A percentile compares a stretch with the other conserved stretches of the same genome.
Conservation (phyloP, 2,113 vertebrate species). For the Columba janthina region DNA sequence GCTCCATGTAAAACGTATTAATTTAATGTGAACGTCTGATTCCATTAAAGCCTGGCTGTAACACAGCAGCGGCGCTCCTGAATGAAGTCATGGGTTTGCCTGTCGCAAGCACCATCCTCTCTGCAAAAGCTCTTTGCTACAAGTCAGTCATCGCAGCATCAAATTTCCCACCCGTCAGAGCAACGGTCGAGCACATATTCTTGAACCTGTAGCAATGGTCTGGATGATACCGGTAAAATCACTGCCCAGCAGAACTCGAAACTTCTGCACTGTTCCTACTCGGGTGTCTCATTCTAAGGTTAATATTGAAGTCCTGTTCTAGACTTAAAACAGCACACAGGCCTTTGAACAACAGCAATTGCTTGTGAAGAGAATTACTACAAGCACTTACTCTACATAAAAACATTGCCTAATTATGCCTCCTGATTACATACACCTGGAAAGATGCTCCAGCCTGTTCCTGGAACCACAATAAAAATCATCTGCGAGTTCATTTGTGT, state of each 20-base stretch:
- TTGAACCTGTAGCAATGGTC: not conserved
- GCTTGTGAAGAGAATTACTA: not conserved
- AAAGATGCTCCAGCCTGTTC: constrained; percentile 38
- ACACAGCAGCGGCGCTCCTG: not conserved
- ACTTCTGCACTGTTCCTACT: not conserved
- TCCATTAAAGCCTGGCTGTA: constrained; percentile 73
- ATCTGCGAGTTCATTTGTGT: not conserved
- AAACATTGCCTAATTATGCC: not conserved
- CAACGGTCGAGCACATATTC: accelerated
- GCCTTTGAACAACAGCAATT: constrained; percentile 5
- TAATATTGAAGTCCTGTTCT: not conserved
- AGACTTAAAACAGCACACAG: not conserved
- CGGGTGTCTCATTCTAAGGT: not conserved
- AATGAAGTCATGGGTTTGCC: not conserved
- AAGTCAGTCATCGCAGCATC: not conserved
- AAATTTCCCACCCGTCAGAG: not conserved
- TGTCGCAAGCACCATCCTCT: not conserved
- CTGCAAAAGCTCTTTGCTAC: not conserved
- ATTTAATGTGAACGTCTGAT: constrained; percentile 67
- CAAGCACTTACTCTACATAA: not conserved
- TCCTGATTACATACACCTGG: not conserved
- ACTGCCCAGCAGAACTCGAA: not conserved
- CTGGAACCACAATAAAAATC: constrained; percentile 45
- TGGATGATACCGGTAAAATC: not conserved
- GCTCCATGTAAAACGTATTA: constrained; percentile 66